Percentiles rank a stretch among this genome's conserved stretches.
Conservation (phyloP, 2,888 invertebrate genomes). For the Agriotes lineatus region DNA sequence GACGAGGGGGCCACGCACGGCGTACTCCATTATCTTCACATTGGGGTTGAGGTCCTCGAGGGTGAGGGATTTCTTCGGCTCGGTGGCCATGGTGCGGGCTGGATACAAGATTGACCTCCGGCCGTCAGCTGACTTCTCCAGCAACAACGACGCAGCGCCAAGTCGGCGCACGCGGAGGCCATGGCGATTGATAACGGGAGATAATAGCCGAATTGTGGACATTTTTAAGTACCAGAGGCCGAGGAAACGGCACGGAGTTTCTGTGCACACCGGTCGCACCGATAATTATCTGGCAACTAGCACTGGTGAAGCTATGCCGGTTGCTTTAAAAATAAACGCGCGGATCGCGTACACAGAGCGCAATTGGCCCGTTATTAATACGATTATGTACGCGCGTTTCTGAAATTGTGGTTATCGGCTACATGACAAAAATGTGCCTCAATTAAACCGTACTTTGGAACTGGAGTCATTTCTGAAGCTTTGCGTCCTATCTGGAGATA, state of each 20-base stretch:
- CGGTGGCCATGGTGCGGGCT: constrained; percentile 51
- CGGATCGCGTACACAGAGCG: background rate
- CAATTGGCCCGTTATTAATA: background rate
- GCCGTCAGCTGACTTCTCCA: constrained; percentile 27
- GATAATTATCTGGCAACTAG: background rate
- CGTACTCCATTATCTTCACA: constrained; percentile 94
- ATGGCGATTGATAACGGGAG: constrained; percentile 36
- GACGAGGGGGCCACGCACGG: constrained; percentile 96
- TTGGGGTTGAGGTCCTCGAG: constrained; percentile 90
- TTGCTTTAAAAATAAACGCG: background rate
- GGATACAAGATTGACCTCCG: background rate
- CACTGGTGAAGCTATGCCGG: background rate
- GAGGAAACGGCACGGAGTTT: too few relatives aligned
- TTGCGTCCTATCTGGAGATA: too few relatives aligned
- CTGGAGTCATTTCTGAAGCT: too few relatives aligned
- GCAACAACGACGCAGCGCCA: constrained; percentile 8
- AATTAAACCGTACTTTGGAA: too few relatives aligned
- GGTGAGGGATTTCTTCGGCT: constrained; percentile 39
- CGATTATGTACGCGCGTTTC: too few relatives aligned
- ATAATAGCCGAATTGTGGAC: constrained; percentile 25
- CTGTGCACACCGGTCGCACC: background rate
- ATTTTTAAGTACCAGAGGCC: background rate
- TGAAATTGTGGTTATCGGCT: too few relatives aligned
- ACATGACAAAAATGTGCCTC: too few relatives aligned
- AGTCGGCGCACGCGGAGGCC: constrained; percentile 37